Conservation (phyloP, 2,797 vertebrate genomes). For the Coendou prehensilis region DNA sequence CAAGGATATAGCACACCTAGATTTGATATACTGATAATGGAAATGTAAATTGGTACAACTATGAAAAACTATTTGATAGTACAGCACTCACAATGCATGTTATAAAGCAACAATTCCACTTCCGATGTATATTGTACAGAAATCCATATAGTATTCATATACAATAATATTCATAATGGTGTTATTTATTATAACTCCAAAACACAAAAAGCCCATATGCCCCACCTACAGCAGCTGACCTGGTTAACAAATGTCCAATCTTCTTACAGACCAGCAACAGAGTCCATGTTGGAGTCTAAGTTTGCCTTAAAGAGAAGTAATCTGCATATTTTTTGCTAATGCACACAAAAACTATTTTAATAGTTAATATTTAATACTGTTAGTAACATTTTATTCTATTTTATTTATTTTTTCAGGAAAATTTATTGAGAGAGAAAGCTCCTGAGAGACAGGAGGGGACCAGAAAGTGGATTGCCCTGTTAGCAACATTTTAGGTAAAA, state of each 20-base stretch:
- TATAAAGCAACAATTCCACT: slow-evolving; percentile 39
- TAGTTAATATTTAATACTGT: background rate
- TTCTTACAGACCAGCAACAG: background rate
- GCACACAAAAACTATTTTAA: background rate
- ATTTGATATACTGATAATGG: background rate
- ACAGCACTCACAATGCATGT: background rate
- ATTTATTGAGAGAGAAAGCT: too few relatives aligned
- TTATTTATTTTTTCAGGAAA: too few relatives aligned
- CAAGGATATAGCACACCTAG: background rate
- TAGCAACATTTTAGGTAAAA: slow-evolving; percentile 48
- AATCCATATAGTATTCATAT: background rate
- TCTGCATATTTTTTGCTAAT: background rate
- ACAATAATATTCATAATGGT: slow-evolving; percentile 20
- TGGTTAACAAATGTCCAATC: background rate
- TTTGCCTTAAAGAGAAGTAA: slow-evolving; percentile 23
- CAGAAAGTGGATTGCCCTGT: background rate
- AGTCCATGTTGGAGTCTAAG: background rate
- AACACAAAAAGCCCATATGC: background rate
- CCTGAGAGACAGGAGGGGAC: too few relatives aligned
- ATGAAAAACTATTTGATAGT: background rate
- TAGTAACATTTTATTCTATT: background rate
- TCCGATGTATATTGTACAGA: background rate
- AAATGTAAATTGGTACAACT: background rate
- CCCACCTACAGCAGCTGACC: background rate
- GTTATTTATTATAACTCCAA: background rate